Percentiles rank a stretch among this genome's conserved stretches.
phyloP scores from a whole-genome alignment of 2,888 invertebrate species.

The Gryllus longicercus region DNA sequence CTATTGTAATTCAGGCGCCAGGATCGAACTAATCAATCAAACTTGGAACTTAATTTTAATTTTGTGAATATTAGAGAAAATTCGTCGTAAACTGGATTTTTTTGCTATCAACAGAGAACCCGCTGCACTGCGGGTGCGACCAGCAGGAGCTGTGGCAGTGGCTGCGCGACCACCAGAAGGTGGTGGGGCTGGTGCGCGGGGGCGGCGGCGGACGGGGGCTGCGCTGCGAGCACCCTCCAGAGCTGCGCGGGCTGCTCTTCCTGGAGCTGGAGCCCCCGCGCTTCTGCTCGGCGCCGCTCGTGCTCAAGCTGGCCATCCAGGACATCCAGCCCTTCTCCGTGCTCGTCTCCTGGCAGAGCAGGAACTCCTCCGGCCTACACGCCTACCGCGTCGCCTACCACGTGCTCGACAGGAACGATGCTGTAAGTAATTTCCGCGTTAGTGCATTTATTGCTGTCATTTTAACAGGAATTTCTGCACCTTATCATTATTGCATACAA shows the following conservation, averaged over 20 bases:
- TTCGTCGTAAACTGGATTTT: not conserved
- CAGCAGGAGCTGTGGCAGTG: conserved; percentile 89
- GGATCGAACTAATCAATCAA: no score
- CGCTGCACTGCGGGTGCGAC: conserved; percentile 84
- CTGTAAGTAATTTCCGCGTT: conserved; percentile 47
- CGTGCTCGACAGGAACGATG: conserved; percentile 59
- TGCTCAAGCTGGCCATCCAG: conserved; percentile 79
- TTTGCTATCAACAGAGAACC: conserved; percentile 65
- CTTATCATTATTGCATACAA: not conserved
- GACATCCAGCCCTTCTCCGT: conserved; percentile 81
- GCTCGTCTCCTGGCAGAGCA: conserved; percentile 77
- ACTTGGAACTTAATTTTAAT: no score
- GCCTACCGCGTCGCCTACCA: conserved; percentile 85
- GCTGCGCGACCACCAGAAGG: conserved; percentile 77
- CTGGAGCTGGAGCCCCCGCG: conserved; percentile 75
- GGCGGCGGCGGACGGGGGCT: conserved; percentile 46
- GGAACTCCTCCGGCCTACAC: conserved; percentile 78
- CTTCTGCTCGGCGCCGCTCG: conserved; percentile 79
- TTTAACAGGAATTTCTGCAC: not conserved
- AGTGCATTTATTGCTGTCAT: not conserved
- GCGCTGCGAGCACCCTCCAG: conserved; percentile 80
- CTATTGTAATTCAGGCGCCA: no score
- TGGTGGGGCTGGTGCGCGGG: conserved; percentile 43
- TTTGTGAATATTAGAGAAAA: no score
- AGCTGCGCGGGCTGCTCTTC: conserved; percentile 61